Conservation (phyloP, 92 coral and sea anemone species). For the Diadumene lineata region DNA sequence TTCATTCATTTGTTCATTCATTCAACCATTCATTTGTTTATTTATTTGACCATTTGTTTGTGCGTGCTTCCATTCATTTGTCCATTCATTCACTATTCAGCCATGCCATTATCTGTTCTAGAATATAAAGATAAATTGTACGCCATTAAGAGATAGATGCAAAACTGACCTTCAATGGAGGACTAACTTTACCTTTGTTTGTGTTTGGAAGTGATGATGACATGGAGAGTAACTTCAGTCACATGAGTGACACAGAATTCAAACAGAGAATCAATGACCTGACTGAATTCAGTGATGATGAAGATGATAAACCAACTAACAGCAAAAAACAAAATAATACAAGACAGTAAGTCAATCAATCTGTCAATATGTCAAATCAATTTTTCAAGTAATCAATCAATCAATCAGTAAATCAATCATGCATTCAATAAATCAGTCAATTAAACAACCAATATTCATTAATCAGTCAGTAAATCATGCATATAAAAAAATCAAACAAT, state of each 20-base stretch:
- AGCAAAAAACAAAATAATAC: slow-evolving; percentile 49
- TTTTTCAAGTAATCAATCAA: background rate
- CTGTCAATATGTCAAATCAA: no score
- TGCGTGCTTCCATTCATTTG: no score
- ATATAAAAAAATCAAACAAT: no score
- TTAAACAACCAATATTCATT: background rate
- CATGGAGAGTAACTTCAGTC: slow-evolving; percentile 99
- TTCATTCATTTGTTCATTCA: no score
- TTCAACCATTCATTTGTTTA: no score
- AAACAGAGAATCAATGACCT: slow-evolving; percentile 78
- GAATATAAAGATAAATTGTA: no score
- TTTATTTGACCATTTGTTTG: no score
- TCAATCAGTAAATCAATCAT: background rate
- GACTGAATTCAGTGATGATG: slow-evolving; percentile 91
- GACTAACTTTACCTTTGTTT: no score
- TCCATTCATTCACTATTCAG: no score
- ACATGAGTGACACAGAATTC: slow-evolving; percentile 89
- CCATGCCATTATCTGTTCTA: no score
- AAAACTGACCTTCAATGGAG: no score
- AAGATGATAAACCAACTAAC: slow-evolving; percentile 38
- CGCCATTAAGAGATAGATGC: no score
- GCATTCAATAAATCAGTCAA: background rate
- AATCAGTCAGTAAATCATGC: background rate
- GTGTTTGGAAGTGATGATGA: slow-evolving; percentile 78
- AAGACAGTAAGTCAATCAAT: slow-evolving; percentile 64